These are phyloP conservation scores for Sebastiscus albofasciatus DNA, from an alignment of 2,797 vertebrate genomes.

Conservation along the genomic window DNA sequence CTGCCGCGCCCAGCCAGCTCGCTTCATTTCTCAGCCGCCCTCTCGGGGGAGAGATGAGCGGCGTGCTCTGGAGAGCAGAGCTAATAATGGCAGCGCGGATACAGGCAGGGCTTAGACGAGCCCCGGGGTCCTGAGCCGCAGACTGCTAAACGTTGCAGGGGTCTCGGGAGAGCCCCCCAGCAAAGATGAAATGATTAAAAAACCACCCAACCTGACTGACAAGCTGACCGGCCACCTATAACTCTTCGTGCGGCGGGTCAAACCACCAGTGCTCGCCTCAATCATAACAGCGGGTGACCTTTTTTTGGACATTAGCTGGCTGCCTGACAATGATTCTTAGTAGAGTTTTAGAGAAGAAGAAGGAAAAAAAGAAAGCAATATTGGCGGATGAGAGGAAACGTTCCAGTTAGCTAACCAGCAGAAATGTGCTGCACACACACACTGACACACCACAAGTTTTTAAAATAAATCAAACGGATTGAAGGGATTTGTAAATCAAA, in stretches of 20 bases:
- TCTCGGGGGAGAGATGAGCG: slow-evolving; percentile 93
- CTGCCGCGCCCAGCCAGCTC: slow-evolving; percentile 85
- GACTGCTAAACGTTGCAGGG: slow-evolving; percentile 96
- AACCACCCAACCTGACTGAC: slow-evolving; percentile 89
- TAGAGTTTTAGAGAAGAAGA: slow-evolving; percentile 7
- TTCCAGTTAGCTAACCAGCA: slow-evolving; percentile 35
- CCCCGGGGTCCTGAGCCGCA: slow-evolving; percentile 94
- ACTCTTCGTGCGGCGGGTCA: slow-evolving; percentile 65
- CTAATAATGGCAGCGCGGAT: slow-evolving; percentile 99
- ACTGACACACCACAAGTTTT: slow-evolving; percentile 2
- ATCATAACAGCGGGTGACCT: slow-evolving; percentile 69
- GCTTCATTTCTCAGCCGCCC: slow-evolving; percentile 96
- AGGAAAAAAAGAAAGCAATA: slow-evolving; percentile 27
- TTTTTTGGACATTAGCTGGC: slow-evolving; percentile 58
- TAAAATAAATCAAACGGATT: slow-evolving; percentile 25
- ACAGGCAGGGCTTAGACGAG: slow-evolving; percentile 91
- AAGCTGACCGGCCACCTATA: slow-evolving; percentile 86
- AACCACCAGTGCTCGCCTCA: slow-evolving; percentile 60
- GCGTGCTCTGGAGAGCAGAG: slow-evolving; percentile 96
- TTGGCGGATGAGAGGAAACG: slow-evolving; percentile 27
- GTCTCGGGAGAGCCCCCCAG: slow-evolving; percentile 91
- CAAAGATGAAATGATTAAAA: slow-evolving; percentile 99
- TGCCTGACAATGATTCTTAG: slow-evolving; percentile 57
- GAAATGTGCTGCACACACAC: slow-evolving; percentile 19
- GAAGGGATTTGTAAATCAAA: slow-evolving; percentile 37